phyloP scores from a whole-genome alignment of 2,113 vertebrate species.

The Dicentrarchus labrax region DNA sequence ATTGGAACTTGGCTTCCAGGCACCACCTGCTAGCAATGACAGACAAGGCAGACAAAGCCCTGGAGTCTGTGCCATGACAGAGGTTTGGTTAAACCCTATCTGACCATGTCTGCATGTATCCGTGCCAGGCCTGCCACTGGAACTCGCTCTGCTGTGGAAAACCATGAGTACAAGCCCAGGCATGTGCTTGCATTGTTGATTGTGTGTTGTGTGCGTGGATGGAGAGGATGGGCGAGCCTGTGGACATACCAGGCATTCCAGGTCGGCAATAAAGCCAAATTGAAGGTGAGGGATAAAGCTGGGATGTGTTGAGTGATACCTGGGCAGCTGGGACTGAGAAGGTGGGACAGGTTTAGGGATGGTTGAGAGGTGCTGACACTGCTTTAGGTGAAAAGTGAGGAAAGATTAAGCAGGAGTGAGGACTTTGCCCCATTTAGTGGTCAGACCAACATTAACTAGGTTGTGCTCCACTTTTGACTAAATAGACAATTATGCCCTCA shows the following conservation, averaged over 20 bases:
- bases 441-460: conserved; percentile 40
- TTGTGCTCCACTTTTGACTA: conserved; percentile 53
- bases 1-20: conserved; percentile 51
- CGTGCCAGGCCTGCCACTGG: conserved; percentile 52
- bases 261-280: conserved; percentile 76
- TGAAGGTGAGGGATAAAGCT: conserved; percentile 71
- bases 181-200: conserved; percentile 65
- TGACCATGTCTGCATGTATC: conserved; percentile 59
- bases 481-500: conserved; percentile 33
- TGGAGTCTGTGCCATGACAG: conserved; percentile 40
- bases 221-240: conserved; percentile 69
- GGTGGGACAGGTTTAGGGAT: conserved; percentile 27
- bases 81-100: conserved; percentile 64
- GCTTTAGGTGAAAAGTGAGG: conserved; percentile 39
- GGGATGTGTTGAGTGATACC: conserved; percentile 77
- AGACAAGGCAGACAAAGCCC: conserved; percentile 52
- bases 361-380: conserved; percentile 51
- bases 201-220: conserved; percentile 62
- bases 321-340: conserved; percentile 62
- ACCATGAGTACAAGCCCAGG: conserved; percentile 61
- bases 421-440: conserved; percentile 57
- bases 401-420: conserved; percentile 40
- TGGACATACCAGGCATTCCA: conserved; percentile 82
- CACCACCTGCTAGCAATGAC: conserved; percentile 67
- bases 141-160: conserved; percentile 58